Percentiles rank a stretch among this genome's conserved stretches.
These are phyloP conservation scores for Myripristis jacobus DNA, from an alignment of 2,797 vertebrate genomes.

Conservation along the genomic window DNA sequence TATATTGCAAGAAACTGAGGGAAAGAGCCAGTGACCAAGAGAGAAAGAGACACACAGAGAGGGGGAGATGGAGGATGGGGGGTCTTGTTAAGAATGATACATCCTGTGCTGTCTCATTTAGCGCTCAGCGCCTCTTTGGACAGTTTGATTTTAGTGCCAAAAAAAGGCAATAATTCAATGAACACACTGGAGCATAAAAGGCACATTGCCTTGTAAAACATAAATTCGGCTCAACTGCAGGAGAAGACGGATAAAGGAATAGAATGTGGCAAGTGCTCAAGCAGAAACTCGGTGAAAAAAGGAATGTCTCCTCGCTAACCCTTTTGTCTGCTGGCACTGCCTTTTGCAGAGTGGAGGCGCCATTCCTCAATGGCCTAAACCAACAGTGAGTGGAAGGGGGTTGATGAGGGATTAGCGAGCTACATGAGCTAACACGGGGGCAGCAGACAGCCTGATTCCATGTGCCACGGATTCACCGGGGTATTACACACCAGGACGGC, in stretches of 20 bases:
- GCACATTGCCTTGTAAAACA: neutral
- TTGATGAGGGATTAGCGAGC: neutral
- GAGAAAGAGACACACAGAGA: neutral
- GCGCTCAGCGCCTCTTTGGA: neutral
- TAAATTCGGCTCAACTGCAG: neutral
- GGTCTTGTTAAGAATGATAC: neutral
- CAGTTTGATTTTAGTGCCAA: neutral
- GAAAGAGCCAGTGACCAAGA: neutral
- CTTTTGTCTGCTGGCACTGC: constrained; percentile 16
- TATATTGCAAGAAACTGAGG: neutral
- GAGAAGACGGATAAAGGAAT: neutral
- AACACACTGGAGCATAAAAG: too few species aligned
- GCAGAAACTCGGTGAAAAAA: constrained; percentile 1
- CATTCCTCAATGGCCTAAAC: constrained; percentile 52
- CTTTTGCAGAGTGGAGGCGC: constrained; percentile 2
- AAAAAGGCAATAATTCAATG: too few species aligned
- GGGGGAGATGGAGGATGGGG: neutral
- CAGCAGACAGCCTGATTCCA: constrained; percentile 29
- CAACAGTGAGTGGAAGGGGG: constrained; percentile 32
- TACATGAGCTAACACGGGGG: neutral
- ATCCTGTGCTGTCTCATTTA: neutral
- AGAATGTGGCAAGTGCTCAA: neutral
- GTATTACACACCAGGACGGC: constrained; percentile 4
- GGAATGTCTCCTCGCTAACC: constrained; percentile 28
- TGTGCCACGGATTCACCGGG: constrained; percentile 9